phyloP scores from a whole-genome alignment of 2,888 invertebrate genomes.

The Nasonovia ribisnigri region DNA sequence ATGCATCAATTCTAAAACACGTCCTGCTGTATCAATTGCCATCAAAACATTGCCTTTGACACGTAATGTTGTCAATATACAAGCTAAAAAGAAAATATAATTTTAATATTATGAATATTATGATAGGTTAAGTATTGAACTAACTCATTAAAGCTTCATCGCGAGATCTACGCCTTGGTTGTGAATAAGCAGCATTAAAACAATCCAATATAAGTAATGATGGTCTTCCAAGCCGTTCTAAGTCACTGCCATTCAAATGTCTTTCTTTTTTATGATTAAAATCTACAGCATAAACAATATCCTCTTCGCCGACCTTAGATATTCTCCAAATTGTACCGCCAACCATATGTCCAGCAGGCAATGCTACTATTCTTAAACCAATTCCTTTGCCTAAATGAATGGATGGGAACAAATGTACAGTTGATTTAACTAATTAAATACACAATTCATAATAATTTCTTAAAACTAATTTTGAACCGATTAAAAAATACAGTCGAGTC shows the following conservation, averaged over 20 bases:
- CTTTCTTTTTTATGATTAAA: conserved; percentile 99
- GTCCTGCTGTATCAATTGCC: conserved; percentile 95
- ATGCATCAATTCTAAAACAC: conserved; percentile 95
- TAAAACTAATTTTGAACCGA: not conserved
- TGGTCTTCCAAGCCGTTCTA: conserved; percentile 91
- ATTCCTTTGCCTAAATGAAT: conserved; percentile 85
- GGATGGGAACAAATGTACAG: not conserved
- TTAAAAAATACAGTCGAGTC: no score
- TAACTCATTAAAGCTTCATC: conserved; percentile 97
- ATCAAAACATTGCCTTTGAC: conserved; percentile 96
- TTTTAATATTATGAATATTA: not conserved
- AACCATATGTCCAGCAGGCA: conserved; percentile 97
- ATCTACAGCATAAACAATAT: conserved; percentile 97
- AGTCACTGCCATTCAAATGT: conserved; percentile 95
- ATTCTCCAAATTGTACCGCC: conserved; percentile 99
- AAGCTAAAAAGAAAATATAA: conserved; percentile 75
- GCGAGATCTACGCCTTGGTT: conserved; percentile 87
- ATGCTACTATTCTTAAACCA: conserved; percentile 93
- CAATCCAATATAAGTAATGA: conserved; percentile 95
- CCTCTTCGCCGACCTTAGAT: conserved; percentile 97
- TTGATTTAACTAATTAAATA: not conserved
- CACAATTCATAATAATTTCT: not conserved
- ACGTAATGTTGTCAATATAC: conserved; percentile 91
- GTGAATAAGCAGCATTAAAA: conserved; percentile 94
- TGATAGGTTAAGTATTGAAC: not conserved